These are phyloP conservation scores for Saxidomus purpurata DNA, from an alignment of 1,140 invertebrate genomes.

Conservation along the genomic window DNA sequence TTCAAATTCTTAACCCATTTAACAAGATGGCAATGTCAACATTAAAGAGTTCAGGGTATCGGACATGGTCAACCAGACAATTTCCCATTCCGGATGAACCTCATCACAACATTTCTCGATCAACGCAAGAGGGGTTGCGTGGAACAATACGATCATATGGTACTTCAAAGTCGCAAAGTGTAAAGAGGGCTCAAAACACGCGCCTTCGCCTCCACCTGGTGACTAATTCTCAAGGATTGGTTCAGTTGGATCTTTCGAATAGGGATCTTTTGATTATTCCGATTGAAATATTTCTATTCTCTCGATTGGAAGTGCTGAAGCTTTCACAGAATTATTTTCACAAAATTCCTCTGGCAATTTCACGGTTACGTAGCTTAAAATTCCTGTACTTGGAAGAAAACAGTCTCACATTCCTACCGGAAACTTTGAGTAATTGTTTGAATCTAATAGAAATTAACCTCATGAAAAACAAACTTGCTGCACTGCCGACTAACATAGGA, in stretches of 20 bases:
- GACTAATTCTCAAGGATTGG: conserved; percentile 75
- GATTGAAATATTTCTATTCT: conserved; percentile 77
- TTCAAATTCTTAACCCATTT: too few species aligned
- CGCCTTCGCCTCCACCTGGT: conserved; percentile 67
- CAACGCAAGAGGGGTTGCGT: conserved; percentile 9
- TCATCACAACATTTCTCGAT: not conserved
- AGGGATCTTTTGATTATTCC: conserved; percentile 75
- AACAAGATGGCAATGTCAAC: conserved; percentile 35
- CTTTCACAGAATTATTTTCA: conserved; percentile 80
- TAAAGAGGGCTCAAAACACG: not conserved
- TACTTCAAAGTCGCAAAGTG: conserved; percentile 29
- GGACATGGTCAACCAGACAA: conserved; percentile 48
- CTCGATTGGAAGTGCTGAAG: conserved; percentile 79
- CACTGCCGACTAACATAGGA: conserved; percentile 77
- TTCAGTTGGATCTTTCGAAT: conserved; percentile 80
- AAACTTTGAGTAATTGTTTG: conserved; percentile 81
- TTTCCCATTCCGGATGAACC: not conserved
- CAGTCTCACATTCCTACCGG: conserved; percentile 76
- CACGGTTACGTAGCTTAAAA: conserved; percentile 76
- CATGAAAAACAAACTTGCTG: conserved; percentile 79
- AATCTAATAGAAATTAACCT: conserved; percentile 80
- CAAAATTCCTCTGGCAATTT: conserved; percentile 77
- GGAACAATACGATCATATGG: conserved; percentile 33
- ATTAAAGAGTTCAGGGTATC: conserved; percentile 67
- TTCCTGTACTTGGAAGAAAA: conserved; percentile 80